Evolutionary conservation across 2,888 invertebrate genomes (phyloP), one percentile per base, ranked within the genome.

Genomic region (Caenorhabditis uteleia): DNA sequence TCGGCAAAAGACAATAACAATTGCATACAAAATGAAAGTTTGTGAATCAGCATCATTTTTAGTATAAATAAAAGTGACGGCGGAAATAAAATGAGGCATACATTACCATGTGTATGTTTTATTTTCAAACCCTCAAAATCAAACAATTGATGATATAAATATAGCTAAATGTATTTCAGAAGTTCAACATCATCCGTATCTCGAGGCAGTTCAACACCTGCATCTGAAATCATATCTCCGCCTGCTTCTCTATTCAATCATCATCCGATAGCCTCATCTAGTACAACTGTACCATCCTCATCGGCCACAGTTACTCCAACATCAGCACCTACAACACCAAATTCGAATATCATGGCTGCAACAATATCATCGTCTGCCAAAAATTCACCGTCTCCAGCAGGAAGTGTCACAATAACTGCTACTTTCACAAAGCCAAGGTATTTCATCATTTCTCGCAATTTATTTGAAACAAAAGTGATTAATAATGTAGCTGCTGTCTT

Each of bases 351-450:
- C 27, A 55, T 51, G 49, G 50, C 59, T 4, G 46, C 47, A 4
- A 56, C 67, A 12, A 55, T 57, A 18, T 55, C 70, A 8, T 54
- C 66, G 12, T 60, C 66, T 0, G 51, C 69, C 21, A 66, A 66
- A n/a, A 56, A 53, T 27, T 56, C 70, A 10, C 67, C 61, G 2
- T 68, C 70, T 10, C 68, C 70, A 2, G 40, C 61, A 16, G 62
- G 62, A 42, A 59, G 64, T 45, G 58, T 64, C 25, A 60, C 59
- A 1, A 65, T 68, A 1, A 29, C 60, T 1, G 66, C 62, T 1
- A 55, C 57, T 10, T 72, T 70, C 66, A 40, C 70, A 2, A 71
- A 74, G 42, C 70, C 70, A 14, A 60, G 68, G 75, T 75, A 56
- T 48, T 56, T 49, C 20, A 31, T 14, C 21, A 7, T 34, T 34